Evolutionary conservation across 2,113 vertebrate species (phyloP), one percentile per base, ranked within the genome.

Genomic region (Gopherus flavomarginatus): DNA sequence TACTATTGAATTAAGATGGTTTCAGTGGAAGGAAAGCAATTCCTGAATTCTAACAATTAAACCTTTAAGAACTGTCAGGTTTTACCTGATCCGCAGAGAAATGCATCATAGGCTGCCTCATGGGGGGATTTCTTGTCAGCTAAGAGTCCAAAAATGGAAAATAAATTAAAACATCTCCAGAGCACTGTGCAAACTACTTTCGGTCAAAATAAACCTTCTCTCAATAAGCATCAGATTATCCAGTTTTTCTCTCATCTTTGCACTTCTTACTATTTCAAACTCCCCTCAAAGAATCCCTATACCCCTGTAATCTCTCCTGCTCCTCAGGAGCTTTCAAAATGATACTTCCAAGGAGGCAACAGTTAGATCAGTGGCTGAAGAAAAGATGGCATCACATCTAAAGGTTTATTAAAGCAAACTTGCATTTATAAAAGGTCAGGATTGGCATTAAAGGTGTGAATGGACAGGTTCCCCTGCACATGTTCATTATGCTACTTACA

Each of bases 21-120:
- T 88, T 54, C 53, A 88, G 86, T 85, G 75, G 27, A 84, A 38
- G 29, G 77, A 89, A 89, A 31, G 53, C 24, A 65, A 93, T 1
- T 80, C 57, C 65, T 72, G 88, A 86, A 42, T 79, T n/a, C 27
- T 27, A 86, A 27, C 8, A 81, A 8, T 85, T 83, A 50, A 22
- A 62, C 11, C 86, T 65, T 83, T 47, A 65, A 85, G 24, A 81
- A 22, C n/a, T 38, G 17, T 10, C 4, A 11, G 11, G 42, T 11
- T 49, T 96, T 97, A 98, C 98, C 98, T 97, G 98, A 98, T 27
- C 98, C 98, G 21, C 98, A 98, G 72, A 98, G 98, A 96, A 98
- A 98, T 29, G 98, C 98, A 12, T 98, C 98, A 4, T 98, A 98
- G 0, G 97, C 98, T 0, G 98, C 98, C 78, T 98, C 98, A 0